These are phyloP conservation scores for Bufotes viridis DNA, from an alignment of 2,797 vertebrate genomes.

Conservation along the genomic window DNA sequence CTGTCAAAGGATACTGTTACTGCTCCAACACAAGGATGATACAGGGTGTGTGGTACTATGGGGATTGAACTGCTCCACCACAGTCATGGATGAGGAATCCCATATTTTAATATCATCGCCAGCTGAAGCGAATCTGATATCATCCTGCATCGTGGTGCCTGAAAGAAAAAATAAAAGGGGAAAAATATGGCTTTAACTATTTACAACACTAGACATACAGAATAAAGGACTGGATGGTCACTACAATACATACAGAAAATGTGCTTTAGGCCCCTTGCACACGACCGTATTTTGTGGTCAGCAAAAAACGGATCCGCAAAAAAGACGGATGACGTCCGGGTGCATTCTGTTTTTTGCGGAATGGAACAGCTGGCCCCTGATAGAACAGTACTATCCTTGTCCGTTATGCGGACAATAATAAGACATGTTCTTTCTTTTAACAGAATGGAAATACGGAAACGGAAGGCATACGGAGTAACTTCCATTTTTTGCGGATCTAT, in stretches of 20 bases:
- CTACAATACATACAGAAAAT: background rate
- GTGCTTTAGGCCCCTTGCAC: too few species aligned
- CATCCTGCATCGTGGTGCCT: conserved; percentile 89
- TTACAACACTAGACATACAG: background rate
- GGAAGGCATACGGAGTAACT: too few species aligned
- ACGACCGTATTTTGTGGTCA: too few species aligned
- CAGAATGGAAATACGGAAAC: too few species aligned
- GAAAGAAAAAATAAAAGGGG: conserved; percentile 9
- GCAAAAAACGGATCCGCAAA: too few species aligned
- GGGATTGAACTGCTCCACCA: conserved; percentile 93
- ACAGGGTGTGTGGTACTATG: conserved; percentile 82
- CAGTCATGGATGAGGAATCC: conserved; percentile 85
- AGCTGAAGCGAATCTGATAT: conserved; percentile 85
- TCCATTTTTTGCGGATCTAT: too few species aligned
- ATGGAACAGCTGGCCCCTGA: too few species aligned
- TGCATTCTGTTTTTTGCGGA: too few species aligned
- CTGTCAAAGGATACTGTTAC: conserved; percentile 91
- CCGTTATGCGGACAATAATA: too few species aligned
- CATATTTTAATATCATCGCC: conserved; percentile 97
- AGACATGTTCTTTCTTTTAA: too few species aligned
- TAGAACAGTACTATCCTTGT: too few species aligned
- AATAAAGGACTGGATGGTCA: background rate
- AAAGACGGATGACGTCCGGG: too few species aligned
- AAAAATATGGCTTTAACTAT: background rate
- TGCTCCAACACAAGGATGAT: conserved; percentile 90